Conservation (phyloP, 2,888 invertebrate genomes). For the Chalcosyrphus nemorum region DNA sequence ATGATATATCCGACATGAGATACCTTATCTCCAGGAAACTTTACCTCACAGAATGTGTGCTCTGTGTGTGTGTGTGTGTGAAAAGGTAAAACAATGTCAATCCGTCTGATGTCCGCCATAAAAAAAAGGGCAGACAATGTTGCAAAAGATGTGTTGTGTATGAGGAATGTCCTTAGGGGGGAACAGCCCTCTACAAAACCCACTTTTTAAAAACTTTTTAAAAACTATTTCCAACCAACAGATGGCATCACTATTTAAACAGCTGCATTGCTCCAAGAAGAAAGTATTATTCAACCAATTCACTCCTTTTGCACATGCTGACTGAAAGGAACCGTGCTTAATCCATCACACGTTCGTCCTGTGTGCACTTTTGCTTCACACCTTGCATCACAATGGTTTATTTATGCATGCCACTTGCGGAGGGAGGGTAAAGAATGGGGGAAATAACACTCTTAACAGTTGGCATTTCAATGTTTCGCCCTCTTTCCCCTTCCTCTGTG, state of each 20-base stretch:
- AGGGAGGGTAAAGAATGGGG: background rate
- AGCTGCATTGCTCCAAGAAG: background rate
- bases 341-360: conserved; percentile 12
- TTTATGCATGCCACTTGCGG: conserved; percentile 35
- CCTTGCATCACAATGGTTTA: conserved; percentile 28
- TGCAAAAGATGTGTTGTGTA: background rate
- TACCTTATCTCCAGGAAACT: conserved; percentile 43
- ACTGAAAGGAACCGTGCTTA: conserved; percentile 4
- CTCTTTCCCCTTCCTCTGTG: too few relatives aligned
- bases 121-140: background rate
- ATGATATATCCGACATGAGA: conserved; percentile 45
- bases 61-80: background rate
- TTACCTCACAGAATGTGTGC: background rate
- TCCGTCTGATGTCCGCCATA: background rate
- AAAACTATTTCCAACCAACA: background rate
- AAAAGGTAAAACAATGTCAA: conserved; percentile 3
- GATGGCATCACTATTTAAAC: background rate
- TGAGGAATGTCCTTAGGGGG: background rate
- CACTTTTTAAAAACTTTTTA: background rate
- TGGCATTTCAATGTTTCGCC: background rate
- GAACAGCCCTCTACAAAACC: too few relatives aligned
- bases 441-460: conserved; percentile 3
- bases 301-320: background rate
- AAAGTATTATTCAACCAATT: background rate
- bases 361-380: background rate